Evolutionary conservation across 2,113 vertebrate genomes (phyloP).

Genomic region (Mungos mungo): DNA sequence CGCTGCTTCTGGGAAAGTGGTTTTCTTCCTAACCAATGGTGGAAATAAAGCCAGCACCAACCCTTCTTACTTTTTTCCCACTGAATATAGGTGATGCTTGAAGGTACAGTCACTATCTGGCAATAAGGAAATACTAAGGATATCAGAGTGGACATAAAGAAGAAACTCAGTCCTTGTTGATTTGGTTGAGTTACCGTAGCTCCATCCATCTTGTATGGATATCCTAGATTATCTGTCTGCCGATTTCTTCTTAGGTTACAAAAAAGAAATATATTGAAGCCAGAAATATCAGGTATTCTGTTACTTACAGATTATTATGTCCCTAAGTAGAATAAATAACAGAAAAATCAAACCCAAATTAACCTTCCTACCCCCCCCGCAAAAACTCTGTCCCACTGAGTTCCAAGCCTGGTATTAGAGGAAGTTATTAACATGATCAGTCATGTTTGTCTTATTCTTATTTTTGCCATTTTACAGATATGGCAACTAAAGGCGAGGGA

Average conservation of each 20-base stretch:
- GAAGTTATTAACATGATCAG: background rate
- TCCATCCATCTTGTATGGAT: background rate
- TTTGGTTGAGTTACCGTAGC: background rate
- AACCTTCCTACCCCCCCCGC: background rate
- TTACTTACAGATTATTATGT: background rate
- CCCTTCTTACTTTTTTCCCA: background rate
- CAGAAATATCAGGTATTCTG: background rate
- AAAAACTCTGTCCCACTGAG: background rate
- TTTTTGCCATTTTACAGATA: conserved; percentile 66
- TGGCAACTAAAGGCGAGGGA: conserved; percentile 21
- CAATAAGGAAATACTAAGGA: background rate
- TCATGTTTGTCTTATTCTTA: background rate
- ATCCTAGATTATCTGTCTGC: background rate
- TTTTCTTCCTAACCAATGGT: background rate
- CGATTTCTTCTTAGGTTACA: background rate
- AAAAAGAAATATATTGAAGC: background rate
- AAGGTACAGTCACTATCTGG: background rate
- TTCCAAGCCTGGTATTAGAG: background rate
- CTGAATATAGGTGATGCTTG: background rate
- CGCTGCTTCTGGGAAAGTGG: background rate
- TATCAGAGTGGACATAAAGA: background rate
- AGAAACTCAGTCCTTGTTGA: background rate
- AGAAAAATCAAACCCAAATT: background rate
- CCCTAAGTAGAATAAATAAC: background rate
- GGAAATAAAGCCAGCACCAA: background rate